Evolutionary conservation across 2,888 invertebrate genomes (phyloP).

Genomic region (Erebia epiphron): DNA sequence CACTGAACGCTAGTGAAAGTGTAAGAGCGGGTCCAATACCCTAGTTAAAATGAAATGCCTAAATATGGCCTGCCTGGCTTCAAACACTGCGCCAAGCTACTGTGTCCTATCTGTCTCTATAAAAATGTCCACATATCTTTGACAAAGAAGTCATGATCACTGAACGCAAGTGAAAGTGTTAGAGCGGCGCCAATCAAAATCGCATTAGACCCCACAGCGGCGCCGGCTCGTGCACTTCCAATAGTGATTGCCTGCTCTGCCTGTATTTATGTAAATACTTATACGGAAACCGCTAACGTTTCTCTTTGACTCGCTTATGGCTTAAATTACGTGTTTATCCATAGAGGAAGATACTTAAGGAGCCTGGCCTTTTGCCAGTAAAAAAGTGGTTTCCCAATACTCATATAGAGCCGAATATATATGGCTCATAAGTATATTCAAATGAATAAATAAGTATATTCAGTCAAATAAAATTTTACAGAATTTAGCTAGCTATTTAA

Average conservation of each 20-base stretch:
- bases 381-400: no score
- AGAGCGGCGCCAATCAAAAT: conserved; percentile 70
- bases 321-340: not conserved
- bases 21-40: no score
- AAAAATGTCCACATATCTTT: conserved; percentile 37
- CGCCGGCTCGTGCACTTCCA: conserved; percentile 38
- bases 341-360: not conserved
- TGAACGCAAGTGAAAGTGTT: conserved; percentile 67
- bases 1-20: no score
- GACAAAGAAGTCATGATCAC: conserved; percentile 38
- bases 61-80: no score
- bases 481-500: no score
- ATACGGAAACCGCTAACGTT: not conserved
- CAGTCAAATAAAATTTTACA: no score
- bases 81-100: not conserved
- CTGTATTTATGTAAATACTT: conserved; percentile 12
- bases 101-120: not conserved
- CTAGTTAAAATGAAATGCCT: no score
- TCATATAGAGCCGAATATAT: no score
- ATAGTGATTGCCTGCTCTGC: conserved; percentile 15
- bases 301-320: not conserved
- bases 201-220: conserved; percentile 54
- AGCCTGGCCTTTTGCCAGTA: no score
- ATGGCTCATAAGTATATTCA: no score
- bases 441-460: no score